Conservation (phyloP, 2,888 invertebrate genomes). For the Anthophora plumipes region DNA sequence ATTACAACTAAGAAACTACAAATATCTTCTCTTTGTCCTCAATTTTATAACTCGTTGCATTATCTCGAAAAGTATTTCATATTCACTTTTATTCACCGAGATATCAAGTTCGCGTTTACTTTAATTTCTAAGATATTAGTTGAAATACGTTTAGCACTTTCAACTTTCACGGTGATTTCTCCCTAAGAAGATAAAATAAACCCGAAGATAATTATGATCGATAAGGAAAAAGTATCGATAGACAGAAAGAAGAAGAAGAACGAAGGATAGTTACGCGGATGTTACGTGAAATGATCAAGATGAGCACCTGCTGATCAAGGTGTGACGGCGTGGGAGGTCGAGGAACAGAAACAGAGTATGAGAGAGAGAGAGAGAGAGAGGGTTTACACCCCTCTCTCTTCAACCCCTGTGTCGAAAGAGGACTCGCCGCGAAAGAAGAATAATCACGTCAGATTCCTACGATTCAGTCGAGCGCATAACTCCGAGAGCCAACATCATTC, state of each 20-base stretch:
- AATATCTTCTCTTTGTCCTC: too few species aligned
- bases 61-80: too few species aligned
- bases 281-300: constrained; percentile 44
- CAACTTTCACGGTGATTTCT: too few species aligned
- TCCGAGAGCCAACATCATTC: constrained; percentile 30
- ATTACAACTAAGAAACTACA: too few species aligned
- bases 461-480: constrained; percentile 59
- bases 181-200: background rate
- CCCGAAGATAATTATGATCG: constrained; percentile 3
- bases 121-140: too few species aligned
- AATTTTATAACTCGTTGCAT: too few species aligned
- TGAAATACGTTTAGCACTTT: too few species aligned
- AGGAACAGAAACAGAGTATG: background rate
- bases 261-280: constrained; percentile 31
- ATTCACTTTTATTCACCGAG: too few species aligned
- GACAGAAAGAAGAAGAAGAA: constrained; percentile 26
- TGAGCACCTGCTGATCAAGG: constrained; percentile 65
- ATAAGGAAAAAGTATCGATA: constrained; percentile 32
- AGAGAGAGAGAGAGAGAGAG: background rate
- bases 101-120: too few species aligned
- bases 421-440: constrained; percentile 59
- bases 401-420: constrained; percentile 24
- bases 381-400: background rate
- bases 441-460: constrained; percentile 69
- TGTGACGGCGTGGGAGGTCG: constrained; percentile 64